Percentiles rank a stretch among this genome's conserved stretches.
Evolutionary conservation across 2,113 vertebrate genomes (phyloP).

Genomic region (Chionodraco myersi): DNA sequence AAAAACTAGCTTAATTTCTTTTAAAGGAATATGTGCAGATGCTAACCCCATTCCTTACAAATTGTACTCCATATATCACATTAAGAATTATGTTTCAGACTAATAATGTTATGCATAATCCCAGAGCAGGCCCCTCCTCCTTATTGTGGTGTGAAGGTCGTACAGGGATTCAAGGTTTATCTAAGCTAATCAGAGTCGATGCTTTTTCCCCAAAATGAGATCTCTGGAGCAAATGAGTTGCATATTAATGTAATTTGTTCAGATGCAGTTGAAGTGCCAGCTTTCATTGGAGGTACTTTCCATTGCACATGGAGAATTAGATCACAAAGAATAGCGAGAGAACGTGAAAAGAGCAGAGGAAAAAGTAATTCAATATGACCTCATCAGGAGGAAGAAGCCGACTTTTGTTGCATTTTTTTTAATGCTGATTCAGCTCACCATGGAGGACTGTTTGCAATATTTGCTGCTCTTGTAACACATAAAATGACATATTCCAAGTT

Average conservation of each 20-base stretch:
- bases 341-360: background rate
- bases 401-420: background rate
- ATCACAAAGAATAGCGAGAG: slow-evolving; percentile 1
- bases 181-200: background rate
- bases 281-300: slow-evolving; percentile 27
- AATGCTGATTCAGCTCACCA: background rate
- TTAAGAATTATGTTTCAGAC: too few species aligned
- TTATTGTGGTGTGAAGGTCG: background rate
- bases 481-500: background rate
- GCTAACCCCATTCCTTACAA: background rate
- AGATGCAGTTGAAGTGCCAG: background rate
- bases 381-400: background rate
- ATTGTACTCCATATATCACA: background rate
- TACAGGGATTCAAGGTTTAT: background rate
- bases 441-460: background rate
- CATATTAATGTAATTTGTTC: slow-evolving; percentile 21
- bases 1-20: too few species aligned
- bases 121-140: background rate
- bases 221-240: slow-evolving; percentile 12
- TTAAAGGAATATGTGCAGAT: background rate
- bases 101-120: background rate
- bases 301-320: slow-evolving; percentile 10
- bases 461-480: background rate
- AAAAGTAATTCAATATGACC: slow-evolving; percentile 6
- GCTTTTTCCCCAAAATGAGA: slow-evolving; percentile 6